phyloP scores from a whole-genome alignment of 2,797 vertebrate genomes.

The Acomys russatus region DNA sequence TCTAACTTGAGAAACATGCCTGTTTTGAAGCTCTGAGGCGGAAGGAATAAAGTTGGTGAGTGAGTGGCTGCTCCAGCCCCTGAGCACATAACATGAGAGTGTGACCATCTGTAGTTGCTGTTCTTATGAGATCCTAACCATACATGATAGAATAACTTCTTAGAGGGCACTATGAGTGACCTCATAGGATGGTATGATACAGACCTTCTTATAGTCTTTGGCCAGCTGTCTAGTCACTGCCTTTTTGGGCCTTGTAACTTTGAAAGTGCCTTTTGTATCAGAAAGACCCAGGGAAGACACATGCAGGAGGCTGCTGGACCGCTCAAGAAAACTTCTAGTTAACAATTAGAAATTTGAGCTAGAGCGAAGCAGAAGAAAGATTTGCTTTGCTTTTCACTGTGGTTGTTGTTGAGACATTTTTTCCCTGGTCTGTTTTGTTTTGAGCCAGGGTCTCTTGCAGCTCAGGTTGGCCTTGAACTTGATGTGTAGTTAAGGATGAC shows the following conservation, averaged over 20 bases:
- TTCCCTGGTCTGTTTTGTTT: not conserved
- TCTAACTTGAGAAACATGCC: not conserved
- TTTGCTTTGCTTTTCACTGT: not conserved
- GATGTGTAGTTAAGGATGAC: not conserved
- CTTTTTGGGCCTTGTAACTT: not conserved
- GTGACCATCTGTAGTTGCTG: not conserved
- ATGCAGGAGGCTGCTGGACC: not conserved
- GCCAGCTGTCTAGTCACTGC: not conserved
- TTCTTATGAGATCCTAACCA: not conserved
- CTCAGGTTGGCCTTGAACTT: not conserved
- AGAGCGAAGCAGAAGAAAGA: not conserved
- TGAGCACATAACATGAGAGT: not conserved
- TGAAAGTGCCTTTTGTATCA: not conserved
- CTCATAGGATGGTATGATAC: not conserved
- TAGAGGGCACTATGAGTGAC: not conserved
- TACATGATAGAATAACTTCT: not conserved
- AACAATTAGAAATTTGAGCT: not conserved
- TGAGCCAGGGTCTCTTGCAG: not conserved
- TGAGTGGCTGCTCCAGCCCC: not conserved
- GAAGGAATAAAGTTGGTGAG: not conserved
- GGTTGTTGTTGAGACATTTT: not conserved
- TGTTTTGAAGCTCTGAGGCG: not conserved
- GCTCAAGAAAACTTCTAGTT: not conserved
- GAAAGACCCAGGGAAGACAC: not conserved
- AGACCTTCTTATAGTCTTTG: not conserved